phyloP scores from a whole-genome alignment of 2,113 vertebrate species.

The Hiodon tergisus region DNA sequence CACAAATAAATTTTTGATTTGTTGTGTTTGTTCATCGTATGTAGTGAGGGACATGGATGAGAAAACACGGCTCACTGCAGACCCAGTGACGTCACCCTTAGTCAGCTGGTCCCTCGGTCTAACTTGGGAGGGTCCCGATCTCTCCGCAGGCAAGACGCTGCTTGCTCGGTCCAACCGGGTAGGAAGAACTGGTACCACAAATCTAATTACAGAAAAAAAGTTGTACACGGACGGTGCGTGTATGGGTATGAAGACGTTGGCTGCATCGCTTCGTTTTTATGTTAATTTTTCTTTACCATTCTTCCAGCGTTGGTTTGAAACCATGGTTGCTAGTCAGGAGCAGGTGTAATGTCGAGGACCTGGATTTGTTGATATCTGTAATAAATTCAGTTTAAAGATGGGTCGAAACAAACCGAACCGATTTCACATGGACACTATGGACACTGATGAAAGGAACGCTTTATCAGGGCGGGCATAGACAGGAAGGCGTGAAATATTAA shows the following conservation, averaged over 20 bases:
- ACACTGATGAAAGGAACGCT: slow-evolving; percentile 28
- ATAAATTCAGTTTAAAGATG: slow-evolving; percentile 22
- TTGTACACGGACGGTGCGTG: slow-evolving; percentile 13
- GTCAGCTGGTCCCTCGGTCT: slow-evolving; percentile 58
- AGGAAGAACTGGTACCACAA: slow-evolving; percentile 32
- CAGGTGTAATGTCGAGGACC: slow-evolving; percentile 58
- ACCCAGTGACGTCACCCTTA: slow-evolving; percentile 58
- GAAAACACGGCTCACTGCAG: slow-evolving; percentile 46
- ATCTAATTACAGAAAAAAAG: slow-evolving; percentile 1
- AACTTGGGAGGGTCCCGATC: slow-evolving; percentile 53
- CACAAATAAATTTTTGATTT: neutral
- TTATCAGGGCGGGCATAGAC: slow-evolving; percentile 36
- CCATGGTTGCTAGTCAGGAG: slow-evolving; percentile 54
- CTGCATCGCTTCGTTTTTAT: slow-evolving; percentile 49
- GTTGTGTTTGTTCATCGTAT: neutral
- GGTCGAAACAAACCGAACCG: slow-evolving; percentile 38
- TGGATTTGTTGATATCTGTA: slow-evolving; percentile 42
- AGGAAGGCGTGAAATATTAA: neutral
- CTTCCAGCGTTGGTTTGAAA: slow-evolving; percentile 53
- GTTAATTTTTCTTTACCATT: slow-evolving; percentile 28
- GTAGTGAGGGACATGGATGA: slow-evolving; percentile 8
- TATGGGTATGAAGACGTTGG: neutral
- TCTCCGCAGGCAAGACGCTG: slow-evolving; percentile 29
- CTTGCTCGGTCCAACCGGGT: neutral
- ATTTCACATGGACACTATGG: slow-evolving; percentile 22